These are phyloP conservation scores for Enteromius argenteus DNA, from an alignment of 2,797 vertebrate genomes.

Conservation along the genomic window DNA sequence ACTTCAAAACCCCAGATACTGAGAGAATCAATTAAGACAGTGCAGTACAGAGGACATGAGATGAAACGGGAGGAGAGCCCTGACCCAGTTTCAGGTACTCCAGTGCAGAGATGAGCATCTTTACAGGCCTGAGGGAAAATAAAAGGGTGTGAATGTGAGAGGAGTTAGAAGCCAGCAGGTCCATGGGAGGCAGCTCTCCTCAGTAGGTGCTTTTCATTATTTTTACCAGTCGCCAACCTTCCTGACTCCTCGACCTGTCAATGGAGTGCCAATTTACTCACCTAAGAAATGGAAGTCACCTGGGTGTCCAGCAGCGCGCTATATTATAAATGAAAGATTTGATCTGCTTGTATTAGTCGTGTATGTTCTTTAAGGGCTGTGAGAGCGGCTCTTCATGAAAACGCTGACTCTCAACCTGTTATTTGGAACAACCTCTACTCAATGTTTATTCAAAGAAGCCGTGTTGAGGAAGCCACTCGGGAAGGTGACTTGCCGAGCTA, in stretches of 20 bases:
- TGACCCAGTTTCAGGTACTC: conserved; percentile 67
- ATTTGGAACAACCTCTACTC: conserved; percentile 22
- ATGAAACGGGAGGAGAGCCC: conserved; percentile 76
- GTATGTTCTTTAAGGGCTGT: background rate
- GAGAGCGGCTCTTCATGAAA: conserved; percentile 15
- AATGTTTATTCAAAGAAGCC: background rate
- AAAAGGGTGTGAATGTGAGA: conserved; percentile 56
- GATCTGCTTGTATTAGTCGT: conserved; percentile 38
- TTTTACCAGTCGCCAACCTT: conserved; percentile 45
- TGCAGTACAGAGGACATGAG: conserved; percentile 73
- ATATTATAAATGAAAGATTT: conserved; percentile 21
- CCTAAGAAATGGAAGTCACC: conserved; percentile 34
- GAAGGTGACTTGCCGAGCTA: background rate
- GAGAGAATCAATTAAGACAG: conserved; percentile 69
- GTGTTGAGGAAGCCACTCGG: background rate
- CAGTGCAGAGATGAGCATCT: conserved; percentile 53
- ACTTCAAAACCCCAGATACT: conserved; percentile 50
- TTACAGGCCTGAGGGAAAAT: conserved; percentile 57
- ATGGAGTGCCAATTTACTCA: conserved; percentile 44
- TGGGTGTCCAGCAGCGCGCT: conserved; percentile 23
- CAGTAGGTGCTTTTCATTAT: conserved; percentile 55
- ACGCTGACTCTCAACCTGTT: conserved; percentile 8
- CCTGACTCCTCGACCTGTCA: conserved; percentile 40
- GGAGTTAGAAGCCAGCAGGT: conserved; percentile 50
- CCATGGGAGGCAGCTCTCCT: conserved; percentile 43